A percentile compares a stretch with the other conserved stretches of the same genome.
Conservation (phyloP, 2,797 vertebrate genomes). For the Leptoclinus maculatus region DNA sequence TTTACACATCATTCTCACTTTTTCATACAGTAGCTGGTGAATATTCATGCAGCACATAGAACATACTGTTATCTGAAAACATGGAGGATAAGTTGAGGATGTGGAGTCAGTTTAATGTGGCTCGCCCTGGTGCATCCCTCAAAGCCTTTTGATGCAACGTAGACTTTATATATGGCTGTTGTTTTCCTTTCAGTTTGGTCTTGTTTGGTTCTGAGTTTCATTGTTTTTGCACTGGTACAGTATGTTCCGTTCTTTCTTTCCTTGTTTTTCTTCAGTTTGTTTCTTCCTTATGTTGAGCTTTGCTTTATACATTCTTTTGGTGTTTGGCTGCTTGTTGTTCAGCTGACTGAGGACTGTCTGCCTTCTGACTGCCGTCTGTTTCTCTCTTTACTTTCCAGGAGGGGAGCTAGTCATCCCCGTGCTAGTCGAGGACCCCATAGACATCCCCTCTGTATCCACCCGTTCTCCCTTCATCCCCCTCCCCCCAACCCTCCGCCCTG, state of each 20-base stretch:
- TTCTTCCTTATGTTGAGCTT: slow-evolving; percentile 72
- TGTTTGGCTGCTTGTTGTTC: slow-evolving; percentile 70
- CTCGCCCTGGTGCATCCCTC: slow-evolving; percentile 81
- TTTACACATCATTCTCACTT: background rate
- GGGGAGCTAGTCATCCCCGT: slow-evolving; percentile 99
- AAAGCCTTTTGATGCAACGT: slow-evolving; percentile 87
- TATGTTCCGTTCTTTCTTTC: slow-evolving; percentile 69
- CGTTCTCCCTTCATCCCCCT: slow-evolving; percentile 97
- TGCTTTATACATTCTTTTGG: slow-evolving; percentile 71
- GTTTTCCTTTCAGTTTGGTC: slow-evolving; percentile 79
- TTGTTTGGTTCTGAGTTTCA: slow-evolving; percentile 81
- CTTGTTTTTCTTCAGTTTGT: slow-evolving; percentile 62
- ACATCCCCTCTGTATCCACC: slow-evolving; percentile 97
- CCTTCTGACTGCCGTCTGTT: slow-evolving; percentile 59
- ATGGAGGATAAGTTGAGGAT: slow-evolving; percentile 7
- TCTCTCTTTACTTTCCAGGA: slow-evolving; percentile 89
- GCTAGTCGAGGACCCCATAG: slow-evolving; percentile 99
- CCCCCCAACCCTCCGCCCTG: slow-evolving; percentile 96
- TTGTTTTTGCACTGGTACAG: slow-evolving; percentile 82
- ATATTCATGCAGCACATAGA: slow-evolving; percentile 11
- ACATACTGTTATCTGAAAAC: background rate
- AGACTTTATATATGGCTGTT: slow-evolving; percentile 77
- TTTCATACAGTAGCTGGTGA: background rate
- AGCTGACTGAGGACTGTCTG: slow-evolving; percentile 27
- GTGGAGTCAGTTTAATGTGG: slow-evolving; percentile 62